Evolutionary conservation across 2,888 invertebrate species (phyloP).

Genomic region (Drosophila prostipennis): DNA sequence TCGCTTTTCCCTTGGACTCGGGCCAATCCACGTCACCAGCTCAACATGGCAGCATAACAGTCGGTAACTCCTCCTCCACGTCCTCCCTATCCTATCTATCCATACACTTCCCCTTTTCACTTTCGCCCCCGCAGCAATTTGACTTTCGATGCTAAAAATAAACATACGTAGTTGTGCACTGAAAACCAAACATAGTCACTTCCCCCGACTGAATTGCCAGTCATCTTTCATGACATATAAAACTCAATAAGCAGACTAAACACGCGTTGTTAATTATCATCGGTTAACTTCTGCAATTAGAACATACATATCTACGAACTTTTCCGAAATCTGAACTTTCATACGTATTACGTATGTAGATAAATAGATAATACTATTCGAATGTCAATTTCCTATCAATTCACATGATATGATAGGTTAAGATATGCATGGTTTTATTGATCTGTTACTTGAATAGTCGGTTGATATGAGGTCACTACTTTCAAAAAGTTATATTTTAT

Average conservation of each 20-base stretch:
- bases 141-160: constrained; percentile 69
- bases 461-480: no score
- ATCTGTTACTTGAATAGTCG: no score
- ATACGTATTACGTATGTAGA: background rate
- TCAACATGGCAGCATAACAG: constrained; percentile 53
- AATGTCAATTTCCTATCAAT: background rate
- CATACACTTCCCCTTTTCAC: background rate
- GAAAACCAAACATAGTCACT: background rate
- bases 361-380: background rate
- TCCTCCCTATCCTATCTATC: constrained; percentile 9
- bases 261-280: constrained; percentile 2
- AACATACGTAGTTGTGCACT: constrained; percentile 35
- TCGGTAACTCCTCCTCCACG: background rate
- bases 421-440: background rate
- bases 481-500: no score
- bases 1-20: constrained; percentile 21
- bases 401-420: background rate
- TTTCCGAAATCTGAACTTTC: background rate
- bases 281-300: background rate
- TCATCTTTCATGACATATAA: background rate
- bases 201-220: background rate
- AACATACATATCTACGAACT: no score
- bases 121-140: constrained; percentile 50
- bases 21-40: constrained; percentile 40
- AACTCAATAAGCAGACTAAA: background rate